Evolutionary conservation across 2,888 invertebrate genomes (phyloP), one percentile per base, ranked within the genome.

Genomic region (Nysson spinosus): DNA sequence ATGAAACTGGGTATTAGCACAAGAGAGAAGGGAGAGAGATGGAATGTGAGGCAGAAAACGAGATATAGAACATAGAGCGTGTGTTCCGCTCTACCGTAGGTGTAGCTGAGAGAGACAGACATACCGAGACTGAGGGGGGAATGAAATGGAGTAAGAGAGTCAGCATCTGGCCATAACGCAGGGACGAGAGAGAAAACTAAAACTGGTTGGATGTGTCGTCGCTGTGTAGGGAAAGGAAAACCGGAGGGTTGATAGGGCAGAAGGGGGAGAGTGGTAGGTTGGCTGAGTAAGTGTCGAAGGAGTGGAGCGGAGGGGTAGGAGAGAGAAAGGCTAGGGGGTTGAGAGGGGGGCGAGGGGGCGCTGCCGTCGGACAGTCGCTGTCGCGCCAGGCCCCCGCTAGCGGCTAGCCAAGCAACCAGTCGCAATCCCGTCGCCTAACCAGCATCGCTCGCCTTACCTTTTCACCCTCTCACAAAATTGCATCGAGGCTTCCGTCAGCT

Each of bases 381-480:
- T 90, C 89, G 90, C 89, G 89, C 88, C 90, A 90, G 89, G 90
- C 89, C 89, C 90, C 89, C 88, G 90, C 89, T 89, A 80, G 80
- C 80, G 76, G 73, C 81, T 79, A 80, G 79, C 80, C 75, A 78
- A 75, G 78, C 79, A 80, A 83, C 75, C 83, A 84, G 84, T 85
- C 81, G 84, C 83, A 83, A 83, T 83, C 81, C 84, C 84, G 84
- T 85, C 84, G 84, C 82, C 84, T 85, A 83, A 83, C 83, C 82
- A 85, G 84, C 83, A 83, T 85, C 75, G 83, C 84, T 85, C 82
- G 83, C 85, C 81, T 83, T 80, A 81, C 77, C 88, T 89, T 89
- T 89, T 90, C 89, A 89, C 90, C 84, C 83, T 82, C 77, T 75
- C 72, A 75, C 69, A 73, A 77, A 82, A 78, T 75, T 75, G 78